phyloP scores from a whole-genome alignment of 2,113 vertebrate species.

The Steatornis caripensis region DNA sequence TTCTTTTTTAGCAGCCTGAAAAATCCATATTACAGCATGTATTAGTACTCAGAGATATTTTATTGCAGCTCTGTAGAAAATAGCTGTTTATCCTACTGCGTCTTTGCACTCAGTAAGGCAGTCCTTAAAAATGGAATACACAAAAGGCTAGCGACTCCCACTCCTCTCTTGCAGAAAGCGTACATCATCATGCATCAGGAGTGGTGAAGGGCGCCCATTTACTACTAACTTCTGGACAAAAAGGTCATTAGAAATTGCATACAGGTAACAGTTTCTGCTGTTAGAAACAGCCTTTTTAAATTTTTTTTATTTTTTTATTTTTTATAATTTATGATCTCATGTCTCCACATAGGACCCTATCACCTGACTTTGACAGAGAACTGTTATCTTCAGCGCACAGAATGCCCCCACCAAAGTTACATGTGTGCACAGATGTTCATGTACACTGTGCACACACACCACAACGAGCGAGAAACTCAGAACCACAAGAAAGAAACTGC shows the following conservation, averaged over 20 bases:
- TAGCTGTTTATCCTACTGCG: neutral
- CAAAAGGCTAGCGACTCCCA: neutral
- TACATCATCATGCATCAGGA: neutral
- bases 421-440: neutral
- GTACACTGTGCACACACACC: too few species aligned
- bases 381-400: neutral
- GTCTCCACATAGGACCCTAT: neutral
- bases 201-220: neutral
- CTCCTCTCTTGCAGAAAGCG: neutral
- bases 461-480: accelerated
- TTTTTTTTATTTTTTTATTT: neutral
- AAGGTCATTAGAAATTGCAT: neutral
- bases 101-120: neutral
- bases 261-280: neutral
- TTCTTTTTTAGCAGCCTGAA: neutral
- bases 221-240: neutral
- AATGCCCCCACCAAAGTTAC: neutral
- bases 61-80: neutral
- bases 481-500: neutral
- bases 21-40: neutral
- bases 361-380: neutral
- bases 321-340: neutral
- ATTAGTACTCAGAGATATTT: neutral
- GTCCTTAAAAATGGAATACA: neutral
- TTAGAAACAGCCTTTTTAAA: neutral